Conservation (phyloP, 2,888 invertebrate genomes). For the Cosmia pyralina region DNA sequence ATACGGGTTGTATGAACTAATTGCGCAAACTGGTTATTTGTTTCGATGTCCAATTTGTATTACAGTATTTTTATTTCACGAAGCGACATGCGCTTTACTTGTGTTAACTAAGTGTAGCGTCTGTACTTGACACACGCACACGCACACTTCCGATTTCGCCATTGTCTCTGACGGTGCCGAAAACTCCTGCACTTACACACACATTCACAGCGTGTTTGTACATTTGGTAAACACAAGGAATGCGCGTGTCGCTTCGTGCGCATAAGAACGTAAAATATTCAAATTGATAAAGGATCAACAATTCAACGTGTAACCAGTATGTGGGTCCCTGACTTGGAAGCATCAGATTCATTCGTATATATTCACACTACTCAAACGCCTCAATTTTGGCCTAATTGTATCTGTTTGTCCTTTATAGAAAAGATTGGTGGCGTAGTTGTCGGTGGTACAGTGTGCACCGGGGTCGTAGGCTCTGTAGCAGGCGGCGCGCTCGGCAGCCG, state of each 20-base stretch:
- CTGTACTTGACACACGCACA: no score
- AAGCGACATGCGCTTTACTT: no score
- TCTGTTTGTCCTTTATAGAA: slow-evolving; percentile 43
- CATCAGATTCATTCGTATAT: not conserved
- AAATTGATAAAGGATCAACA: not conserved
- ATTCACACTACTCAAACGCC: not conserved
- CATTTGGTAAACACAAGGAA: no score
- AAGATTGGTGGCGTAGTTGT: slow-evolving; percentile 56
- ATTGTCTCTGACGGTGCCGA: no score
- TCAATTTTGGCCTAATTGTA: not conserved
- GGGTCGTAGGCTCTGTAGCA: slow-evolving; percentile 53
- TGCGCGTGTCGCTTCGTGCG: no score
- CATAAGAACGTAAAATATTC: not conserved
- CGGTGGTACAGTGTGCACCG: slow-evolving; percentile 39
- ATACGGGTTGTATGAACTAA: not conserved
- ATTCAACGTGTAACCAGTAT: not conserved
- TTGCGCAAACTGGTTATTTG: not conserved
- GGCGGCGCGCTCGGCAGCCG: slow-evolving; percentile 68
- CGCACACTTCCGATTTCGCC: no score
- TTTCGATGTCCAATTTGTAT: not conserved
- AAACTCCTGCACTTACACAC: no score
- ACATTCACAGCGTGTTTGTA: no score
- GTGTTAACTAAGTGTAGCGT: no score
- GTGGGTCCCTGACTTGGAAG: not conserved
- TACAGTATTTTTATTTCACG: not conserved